Evolutionary conservation across 2,797 vertebrate genomes (phyloP).

Genomic region (Neosalanx taihuensis): DNA sequence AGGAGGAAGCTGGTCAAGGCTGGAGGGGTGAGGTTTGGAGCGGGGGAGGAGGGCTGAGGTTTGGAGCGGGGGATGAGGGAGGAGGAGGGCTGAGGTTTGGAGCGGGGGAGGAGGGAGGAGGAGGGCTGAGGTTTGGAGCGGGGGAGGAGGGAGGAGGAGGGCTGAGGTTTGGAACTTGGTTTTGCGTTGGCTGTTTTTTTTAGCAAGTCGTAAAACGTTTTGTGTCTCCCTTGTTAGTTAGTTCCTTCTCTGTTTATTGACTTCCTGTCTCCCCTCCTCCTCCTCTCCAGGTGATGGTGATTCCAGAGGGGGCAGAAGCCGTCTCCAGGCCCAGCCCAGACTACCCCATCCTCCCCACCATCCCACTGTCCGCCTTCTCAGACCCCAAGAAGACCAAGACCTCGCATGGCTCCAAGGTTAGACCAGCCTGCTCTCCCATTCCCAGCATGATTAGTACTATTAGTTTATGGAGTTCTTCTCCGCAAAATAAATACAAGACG

Average conservation of each 20-base stretch:
- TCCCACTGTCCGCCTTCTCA: conserved; percentile 97
- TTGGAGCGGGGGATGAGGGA: too few species aligned
- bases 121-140: too few species aligned
- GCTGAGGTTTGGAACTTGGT: too few species aligned
- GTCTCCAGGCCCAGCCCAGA: conserved; percentile 94
- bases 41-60: too few species aligned
- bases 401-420: conserved; percentile 93
- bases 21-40: conserved; percentile 87
- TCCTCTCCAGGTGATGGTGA: conserved; percentile 86
- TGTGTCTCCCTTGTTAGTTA: background rate
- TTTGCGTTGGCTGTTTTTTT: too few species aligned
- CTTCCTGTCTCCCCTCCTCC: background rate
- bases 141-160: too few species aligned
- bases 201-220: background rate
- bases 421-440: conserved; percentile 29
- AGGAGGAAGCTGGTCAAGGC: conserved; percentile 93
- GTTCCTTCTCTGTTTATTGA: conserved; percentile 14
- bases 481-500: too few species aligned
- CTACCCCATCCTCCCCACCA: conserved; percentile 97
- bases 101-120: too few species aligned
- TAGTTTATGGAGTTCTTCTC: too few species aligned
- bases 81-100: too few species aligned
- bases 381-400: conserved; percentile 98
- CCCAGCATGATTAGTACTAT: background rate
- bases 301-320: conserved; percentile 94